These are phyloP conservation scores for Sebastes umbrosus DNA, from an alignment of 2,797 vertebrate species.

Conservation along the genomic window DNA sequence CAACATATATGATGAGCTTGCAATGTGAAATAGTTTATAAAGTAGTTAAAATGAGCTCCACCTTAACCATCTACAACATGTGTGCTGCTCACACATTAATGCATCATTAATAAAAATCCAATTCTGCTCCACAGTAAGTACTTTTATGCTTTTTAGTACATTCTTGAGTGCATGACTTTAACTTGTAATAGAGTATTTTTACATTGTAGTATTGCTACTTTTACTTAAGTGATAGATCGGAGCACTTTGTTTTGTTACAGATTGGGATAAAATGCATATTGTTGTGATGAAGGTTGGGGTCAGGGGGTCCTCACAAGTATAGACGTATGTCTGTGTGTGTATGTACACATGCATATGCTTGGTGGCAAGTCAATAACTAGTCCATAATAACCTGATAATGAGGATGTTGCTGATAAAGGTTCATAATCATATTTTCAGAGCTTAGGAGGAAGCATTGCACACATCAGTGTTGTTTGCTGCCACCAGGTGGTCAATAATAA, in stretches of 20 bases:
- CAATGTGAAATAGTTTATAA: background rate
- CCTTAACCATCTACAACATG: background rate
- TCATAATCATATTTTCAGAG: background rate
- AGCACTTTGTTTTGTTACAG: background rate
- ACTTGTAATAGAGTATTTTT: background rate
- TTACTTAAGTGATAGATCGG: background rate
- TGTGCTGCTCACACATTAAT: background rate
- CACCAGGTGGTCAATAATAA: conserved; percentile 55
- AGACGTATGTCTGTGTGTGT: background rate
- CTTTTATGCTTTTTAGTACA: background rate
- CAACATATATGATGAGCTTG: background rate
- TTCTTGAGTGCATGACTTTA: background rate
- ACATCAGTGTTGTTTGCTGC: conserved; percentile 64
- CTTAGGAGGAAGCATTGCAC: background rate
- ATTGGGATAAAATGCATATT: background rate
- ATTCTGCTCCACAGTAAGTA: background rate
- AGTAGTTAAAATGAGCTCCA: background rate
- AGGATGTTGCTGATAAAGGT: background rate
- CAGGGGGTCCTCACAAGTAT: background rate
- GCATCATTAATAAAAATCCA: background rate
- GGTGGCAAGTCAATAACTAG: background rate
- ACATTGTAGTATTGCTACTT: background rate
- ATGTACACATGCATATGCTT: background rate
- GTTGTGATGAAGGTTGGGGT: background rate
- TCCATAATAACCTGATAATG: background rate